These are phyloP conservation scores for Marisa cornuarietis DNA, from an alignment of 1,140 invertebrate genomes.

Conservation along the genomic window DNA sequence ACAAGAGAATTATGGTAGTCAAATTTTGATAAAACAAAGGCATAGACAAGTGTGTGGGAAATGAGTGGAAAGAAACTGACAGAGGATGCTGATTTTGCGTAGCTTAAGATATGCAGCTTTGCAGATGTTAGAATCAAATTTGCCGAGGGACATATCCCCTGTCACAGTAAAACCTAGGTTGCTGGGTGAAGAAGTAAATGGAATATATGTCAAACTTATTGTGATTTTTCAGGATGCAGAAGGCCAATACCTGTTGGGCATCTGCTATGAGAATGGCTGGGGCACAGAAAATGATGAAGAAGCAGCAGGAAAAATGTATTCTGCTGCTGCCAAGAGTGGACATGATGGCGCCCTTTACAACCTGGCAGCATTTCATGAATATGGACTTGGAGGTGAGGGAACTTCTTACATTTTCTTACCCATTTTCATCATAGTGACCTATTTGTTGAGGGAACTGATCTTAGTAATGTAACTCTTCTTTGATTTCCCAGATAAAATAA, in stretches of 20 bases:
- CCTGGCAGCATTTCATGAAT: conserved; percentile 53
- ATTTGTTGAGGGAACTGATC: too few relatives aligned
- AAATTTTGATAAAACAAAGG: too few relatives aligned
- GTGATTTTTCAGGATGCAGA: conserved; percentile 46
- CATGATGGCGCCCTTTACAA: conserved; percentile 55
- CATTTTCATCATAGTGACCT: too few relatives aligned
- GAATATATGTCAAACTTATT: neutral
- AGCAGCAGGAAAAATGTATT: conserved; percentile 50
- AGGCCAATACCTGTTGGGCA: conserved; percentile 58
- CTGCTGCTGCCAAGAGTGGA: conserved; percentile 42
- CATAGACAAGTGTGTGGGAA: too few relatives aligned
- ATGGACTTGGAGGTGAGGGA: conserved; percentile 57
- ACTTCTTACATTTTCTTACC: neutral
- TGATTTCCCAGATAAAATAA: too few relatives aligned
- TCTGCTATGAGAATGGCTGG: conserved; percentile 61
- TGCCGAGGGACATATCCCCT: neutral
- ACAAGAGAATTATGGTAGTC: too few relatives aligned
- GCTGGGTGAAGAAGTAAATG: neutral
- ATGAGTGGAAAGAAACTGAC: too few relatives aligned
- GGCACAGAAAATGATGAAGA: conserved; percentile 51
- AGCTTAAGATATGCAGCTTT: too few relatives aligned
- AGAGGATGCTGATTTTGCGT: neutral
- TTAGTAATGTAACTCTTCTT: too few relatives aligned
- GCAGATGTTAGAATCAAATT: neutral
- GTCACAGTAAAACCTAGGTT: neutral